Conservation (phyloP, 2,888 invertebrate genomes). For the Ectemnius cavifrons region DNA sequence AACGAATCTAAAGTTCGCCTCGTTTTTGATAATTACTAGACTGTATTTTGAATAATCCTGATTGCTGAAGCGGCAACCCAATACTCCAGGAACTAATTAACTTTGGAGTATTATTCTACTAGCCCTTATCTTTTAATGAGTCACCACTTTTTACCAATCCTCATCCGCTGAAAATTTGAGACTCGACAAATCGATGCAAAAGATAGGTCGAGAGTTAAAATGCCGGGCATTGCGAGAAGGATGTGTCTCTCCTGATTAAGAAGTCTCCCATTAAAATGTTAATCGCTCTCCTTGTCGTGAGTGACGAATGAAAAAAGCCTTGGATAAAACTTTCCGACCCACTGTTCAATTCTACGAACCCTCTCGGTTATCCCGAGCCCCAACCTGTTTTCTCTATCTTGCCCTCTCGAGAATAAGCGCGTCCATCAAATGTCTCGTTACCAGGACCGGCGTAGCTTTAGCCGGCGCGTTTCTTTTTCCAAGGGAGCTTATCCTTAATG, state of each 20-base stretch:
- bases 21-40: neutral
- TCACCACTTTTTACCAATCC: neutral
- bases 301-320: slow-evolving; percentile 41
- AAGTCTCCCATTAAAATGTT: neutral
- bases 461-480: slow-evolving; percentile 54
- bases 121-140: neutral
- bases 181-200: neutral
- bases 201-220: no score
- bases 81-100: neutral
- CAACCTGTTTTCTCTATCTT: slow-evolving; percentile 40
- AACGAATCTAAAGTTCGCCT: no score
- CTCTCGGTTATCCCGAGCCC: slow-evolving; percentile 24
- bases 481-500: slow-evolving; percentile 61
- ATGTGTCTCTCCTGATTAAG: neutral
- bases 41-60: neutral
- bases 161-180: neutral
- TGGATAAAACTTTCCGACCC: slow-evolving; percentile 59
- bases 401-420: slow-evolving; percentile 73
- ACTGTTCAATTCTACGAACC: slow-evolving; percentile 68
- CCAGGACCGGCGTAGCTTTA: slow-evolving; percentile 34
- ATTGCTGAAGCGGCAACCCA: neutral
- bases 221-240: no score
- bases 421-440: slow-evolving; percentile 77
- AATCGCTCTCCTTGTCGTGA: slow-evolving; percentile 21
- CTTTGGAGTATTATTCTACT: neutral